Conservation (phyloP, 37 sponge, comb jelly and placozoan species). For the Haliclona indistincta region DNA sequence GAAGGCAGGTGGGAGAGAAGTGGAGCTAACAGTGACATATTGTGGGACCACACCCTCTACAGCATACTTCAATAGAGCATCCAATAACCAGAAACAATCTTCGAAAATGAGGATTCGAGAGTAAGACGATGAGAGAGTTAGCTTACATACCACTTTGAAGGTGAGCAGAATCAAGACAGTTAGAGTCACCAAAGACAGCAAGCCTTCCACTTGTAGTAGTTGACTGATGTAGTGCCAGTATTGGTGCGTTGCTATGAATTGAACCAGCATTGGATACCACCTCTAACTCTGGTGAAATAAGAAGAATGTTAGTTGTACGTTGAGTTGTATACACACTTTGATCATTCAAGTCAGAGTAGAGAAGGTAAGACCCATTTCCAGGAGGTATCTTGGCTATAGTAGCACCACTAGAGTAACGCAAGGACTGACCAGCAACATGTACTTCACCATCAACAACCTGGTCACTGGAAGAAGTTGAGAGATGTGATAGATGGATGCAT, state of each 20-base stretch:
- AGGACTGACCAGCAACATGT: conserved; percentile 26
- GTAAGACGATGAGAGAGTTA: too few species aligned
- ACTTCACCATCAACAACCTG: conserved; percentile 84
- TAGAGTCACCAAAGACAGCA: conserved; percentile 92
- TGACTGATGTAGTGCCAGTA: conserved; percentile 83
- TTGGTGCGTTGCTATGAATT: conserved; percentile 56
- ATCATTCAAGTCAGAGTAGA: conserved; percentile 76
- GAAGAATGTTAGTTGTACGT: neutral
- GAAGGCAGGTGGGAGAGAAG: conserved; percentile 2
- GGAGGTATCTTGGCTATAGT: conserved; percentile 75
- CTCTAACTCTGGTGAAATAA: conserved; percentile 51
- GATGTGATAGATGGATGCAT: too few species aligned
- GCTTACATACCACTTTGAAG: conserved; percentile 56
- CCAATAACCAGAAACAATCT: conserved; percentile 88
- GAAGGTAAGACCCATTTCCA: conserved; percentile 41
- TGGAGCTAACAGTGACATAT: neutral
- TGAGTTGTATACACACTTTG: conserved; percentile 58
- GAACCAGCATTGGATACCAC: conserved; percentile 45
- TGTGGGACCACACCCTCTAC: conserved; percentile 16
- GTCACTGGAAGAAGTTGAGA: conserved; percentile 42
- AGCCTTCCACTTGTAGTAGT: conserved; percentile 61
- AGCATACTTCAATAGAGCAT: conserved; percentile 53
- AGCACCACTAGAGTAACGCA: conserved; percentile 80
- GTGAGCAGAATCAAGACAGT: conserved; percentile 96
- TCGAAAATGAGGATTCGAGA: neutral